Evolutionary conservation across 1,140 invertebrate genomes (phyloP).

Genomic region (Eupristina koningsbergeri): DNA sequence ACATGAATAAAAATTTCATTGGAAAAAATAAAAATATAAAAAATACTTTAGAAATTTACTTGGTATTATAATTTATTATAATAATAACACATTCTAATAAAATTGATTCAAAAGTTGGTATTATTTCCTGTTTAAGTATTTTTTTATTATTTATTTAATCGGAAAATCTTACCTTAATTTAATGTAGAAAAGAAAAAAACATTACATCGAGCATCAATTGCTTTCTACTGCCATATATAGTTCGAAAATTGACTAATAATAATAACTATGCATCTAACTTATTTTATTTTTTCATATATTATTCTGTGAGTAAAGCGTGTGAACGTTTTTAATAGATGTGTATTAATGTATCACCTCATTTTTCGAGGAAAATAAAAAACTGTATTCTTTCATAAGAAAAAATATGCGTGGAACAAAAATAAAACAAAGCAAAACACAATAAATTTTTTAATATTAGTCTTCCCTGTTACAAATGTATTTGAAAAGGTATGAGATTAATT

Average conservation of each 20-base stretch:
- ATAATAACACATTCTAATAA: background rate
- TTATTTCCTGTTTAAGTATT: conserved; percentile 26
- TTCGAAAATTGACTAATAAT: conserved; percentile 48
- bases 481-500: conserved; percentile 58
- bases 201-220: conserved; percentile 27
- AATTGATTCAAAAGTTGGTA: conserved; percentile 25
- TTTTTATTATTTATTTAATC: conserved; percentile 6
- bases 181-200: conserved; percentile 22
- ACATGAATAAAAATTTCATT: background rate
- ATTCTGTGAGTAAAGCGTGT: conserved; percentile 42
- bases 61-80: background rate
- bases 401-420: conserved; percentile 47
- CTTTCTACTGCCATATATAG: conserved; percentile 63
- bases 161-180: conserved; percentile 22
- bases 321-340: conserved; percentile 38
- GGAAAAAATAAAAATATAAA: background rate
- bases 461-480: conserved; percentile 60
- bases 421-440: conserved; percentile 47
- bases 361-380: conserved; percentile 40
- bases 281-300: conserved; percentile 41
- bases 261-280: conserved; percentile 47
- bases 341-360: conserved; percentile 46
- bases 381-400: conserved; percentile 38
- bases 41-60: background rate
- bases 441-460: conserved; percentile 62